phyloP scores from a whole-genome alignment of 2,888 invertebrate species.

The Campoletis raptor region DNA sequence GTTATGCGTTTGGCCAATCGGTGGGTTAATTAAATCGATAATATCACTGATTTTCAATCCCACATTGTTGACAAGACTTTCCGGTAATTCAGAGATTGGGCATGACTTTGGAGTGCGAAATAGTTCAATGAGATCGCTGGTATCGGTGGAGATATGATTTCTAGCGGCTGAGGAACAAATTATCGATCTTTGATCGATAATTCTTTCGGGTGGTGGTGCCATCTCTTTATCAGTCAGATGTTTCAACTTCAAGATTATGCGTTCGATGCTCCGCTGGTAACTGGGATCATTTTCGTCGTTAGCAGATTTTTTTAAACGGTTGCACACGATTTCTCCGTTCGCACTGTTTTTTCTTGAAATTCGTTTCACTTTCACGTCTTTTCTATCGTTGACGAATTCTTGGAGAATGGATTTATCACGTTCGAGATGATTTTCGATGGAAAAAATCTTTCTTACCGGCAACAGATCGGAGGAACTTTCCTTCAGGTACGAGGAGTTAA shows the following conservation, averaged over 20 bases:
- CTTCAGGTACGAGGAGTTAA: slow-evolving; percentile 47
- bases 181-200: slow-evolving; percentile 6
- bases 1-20: not conserved
- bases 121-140: slow-evolving; percentile 31
- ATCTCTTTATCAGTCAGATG: slow-evolving; percentile 31
- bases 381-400: not conserved
- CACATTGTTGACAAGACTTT: not conserved
- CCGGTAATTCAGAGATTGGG: not conserved
- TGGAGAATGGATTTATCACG: not conserved
- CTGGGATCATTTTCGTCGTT: not conserved
- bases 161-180: not conserved
- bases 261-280: slow-evolving; percentile 20
- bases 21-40: slow-evolving; percentile 37
- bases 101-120: slow-evolving; percentile 5
- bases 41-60: slow-evolving; percentile 20
- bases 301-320: not conserved
- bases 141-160: slow-evolving; percentile 56
- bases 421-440: not conserved
- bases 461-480: slow-evolving; percentile 49
- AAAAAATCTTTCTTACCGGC: slow-evolving; percentile 9
- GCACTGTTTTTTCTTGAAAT: not conserved
- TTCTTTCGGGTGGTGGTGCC: not conserved
- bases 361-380: not conserved
- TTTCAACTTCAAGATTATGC: slow-evolving; percentile 38
- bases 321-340: not conserved